Base-by-base conservation (phyloP, 2,888 invertebrate genomes). In the Macrophya alboannulata region DNA sequence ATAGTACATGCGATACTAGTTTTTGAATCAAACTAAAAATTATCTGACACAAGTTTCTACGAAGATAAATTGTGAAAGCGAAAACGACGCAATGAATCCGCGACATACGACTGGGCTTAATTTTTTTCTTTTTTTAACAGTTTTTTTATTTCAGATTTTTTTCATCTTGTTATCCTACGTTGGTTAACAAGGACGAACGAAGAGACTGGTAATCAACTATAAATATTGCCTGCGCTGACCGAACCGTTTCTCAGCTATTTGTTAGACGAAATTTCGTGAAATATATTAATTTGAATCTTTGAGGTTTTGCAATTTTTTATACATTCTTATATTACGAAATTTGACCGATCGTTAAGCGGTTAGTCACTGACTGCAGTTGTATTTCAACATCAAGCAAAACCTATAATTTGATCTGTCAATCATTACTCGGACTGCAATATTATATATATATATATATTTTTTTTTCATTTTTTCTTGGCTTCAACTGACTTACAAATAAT, bases 31-130 rank as follows among this genome's bases (percentile, higher is more conserved):
- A 51, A n/a, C 37, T 77, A 77, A 55, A 77, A 77, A 77, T 77
- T 51, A 51, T 55, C 51, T 51, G 55, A 77, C 17, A 77, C 77
- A 77, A 48, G 51, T 10, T 77, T 31, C 74, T 51, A 31, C 55
- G 77, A 77, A 77, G 77, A 37, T 40, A 77, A 77, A 51, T 77
- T 15, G 77, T 77, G 77, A 77, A 77, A 77, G 77, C 55, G 51
- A 77, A 77, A 77, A 51, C 77, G 77, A 77, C 77, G 51, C 77
- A 55, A 51, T 77, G 45, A 45, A 77, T 68, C 68, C 4, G 68
- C 37, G 31, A 74, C 74, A 48, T 74, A 74, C 21, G 31, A 25
- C 62, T 62, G 21, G 62, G 12, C 62, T 25, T 62, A 12, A 62
- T 62, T 62, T 25, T 62, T 25, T 12, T 12, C 1, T 31, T 31